Evolutionary conservation across 2,888 invertebrate species (phyloP), one percentile per base, ranked within the genome.

Genomic region (Unio pictorum): DNA sequence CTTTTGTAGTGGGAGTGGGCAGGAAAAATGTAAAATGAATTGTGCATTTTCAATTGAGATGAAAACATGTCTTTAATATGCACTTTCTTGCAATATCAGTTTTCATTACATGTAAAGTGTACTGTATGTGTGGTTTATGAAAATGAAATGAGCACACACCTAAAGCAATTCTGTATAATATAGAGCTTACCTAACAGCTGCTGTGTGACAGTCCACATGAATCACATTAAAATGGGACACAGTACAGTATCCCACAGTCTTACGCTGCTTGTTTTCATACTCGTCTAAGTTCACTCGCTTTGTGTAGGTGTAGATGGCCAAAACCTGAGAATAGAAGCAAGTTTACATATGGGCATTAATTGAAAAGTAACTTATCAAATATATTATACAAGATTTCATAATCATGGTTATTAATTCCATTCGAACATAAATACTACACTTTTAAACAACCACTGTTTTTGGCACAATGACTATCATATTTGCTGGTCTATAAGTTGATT

Each of bases 191-290:
- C 96, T 92, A 64, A 99, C 98, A 45, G 99, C 99, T 1, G 96
- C 95, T 93, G 97, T 96, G 91, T 99, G 99, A 87, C 99, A 99
- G 90, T 99, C 99, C 5, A 98, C 95, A 90, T 99, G 99, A 45
- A 99, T 97, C 57, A 98, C 95, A 91, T 99, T 99, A 92, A 99
- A 99, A 91, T 99, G 98, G 20, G 97, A 97, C 56, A 99, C 98
- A 0, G 98, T 98, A 65, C 95, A 95, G 91, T 97, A 98, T 68
- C 92, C 92, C 55, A 81, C 87, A 15, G 95, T 95, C 91, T 97
- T 97, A 77, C 97, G 92, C 58, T 95, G 93, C 73, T 97, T 96
- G 76, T 94, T 93, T 90, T 98, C 98, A 89, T 93, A 95, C 87
- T 98, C 97, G 81, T 99, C 98, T 59, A 98, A 94, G 84, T 96